A percentile compares a stretch with the other conserved stretches of the same genome.
These are phyloP conservation scores for Sminthopsis crassicaudata DNA, from an alignment of 2,113 vertebrate species.

Conservation along the genomic window DNA sequence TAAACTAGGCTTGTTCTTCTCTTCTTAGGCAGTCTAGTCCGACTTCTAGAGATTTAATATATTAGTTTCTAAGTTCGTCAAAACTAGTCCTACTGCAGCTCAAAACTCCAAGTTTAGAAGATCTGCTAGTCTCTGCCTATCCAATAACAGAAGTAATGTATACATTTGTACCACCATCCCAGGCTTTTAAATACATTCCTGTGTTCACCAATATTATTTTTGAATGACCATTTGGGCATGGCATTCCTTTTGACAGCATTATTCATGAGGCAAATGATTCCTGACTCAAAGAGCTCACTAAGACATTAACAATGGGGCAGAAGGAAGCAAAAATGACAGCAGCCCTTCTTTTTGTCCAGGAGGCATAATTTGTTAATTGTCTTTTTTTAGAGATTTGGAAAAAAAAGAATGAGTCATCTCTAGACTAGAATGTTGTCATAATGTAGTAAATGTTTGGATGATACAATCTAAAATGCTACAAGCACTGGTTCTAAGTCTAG, in stretches of 20 bases:
- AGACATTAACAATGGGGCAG: background rate
- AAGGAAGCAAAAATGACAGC: background rate
- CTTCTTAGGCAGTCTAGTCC: background rate
- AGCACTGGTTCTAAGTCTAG: background rate
- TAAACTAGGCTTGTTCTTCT: background rate
- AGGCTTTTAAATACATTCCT: background rate
- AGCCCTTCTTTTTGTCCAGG: rapidly evolving
- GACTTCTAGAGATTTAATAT: background rate
- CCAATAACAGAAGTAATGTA: background rate
- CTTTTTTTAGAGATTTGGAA: background rate
- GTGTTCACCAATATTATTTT: conserved; percentile 14
- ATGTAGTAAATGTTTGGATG: background rate
- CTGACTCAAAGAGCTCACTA: background rate
- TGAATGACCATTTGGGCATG: conserved; percentile 8
- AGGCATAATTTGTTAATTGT: background rate
- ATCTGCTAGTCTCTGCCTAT: background rate
- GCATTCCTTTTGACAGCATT: conserved; percentile 18
- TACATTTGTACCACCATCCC: background rate
- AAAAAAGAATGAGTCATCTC: background rate
- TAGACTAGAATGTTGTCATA: background rate
- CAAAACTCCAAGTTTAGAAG: background rate
- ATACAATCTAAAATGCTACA: background rate
- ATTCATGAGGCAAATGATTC: background rate
- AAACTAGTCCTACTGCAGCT: background rate
- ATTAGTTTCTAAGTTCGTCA: background rate